Evolutionary conservation across 2,888 invertebrate species (phyloP).

Genomic region (Phyto melanocephala): DNA sequence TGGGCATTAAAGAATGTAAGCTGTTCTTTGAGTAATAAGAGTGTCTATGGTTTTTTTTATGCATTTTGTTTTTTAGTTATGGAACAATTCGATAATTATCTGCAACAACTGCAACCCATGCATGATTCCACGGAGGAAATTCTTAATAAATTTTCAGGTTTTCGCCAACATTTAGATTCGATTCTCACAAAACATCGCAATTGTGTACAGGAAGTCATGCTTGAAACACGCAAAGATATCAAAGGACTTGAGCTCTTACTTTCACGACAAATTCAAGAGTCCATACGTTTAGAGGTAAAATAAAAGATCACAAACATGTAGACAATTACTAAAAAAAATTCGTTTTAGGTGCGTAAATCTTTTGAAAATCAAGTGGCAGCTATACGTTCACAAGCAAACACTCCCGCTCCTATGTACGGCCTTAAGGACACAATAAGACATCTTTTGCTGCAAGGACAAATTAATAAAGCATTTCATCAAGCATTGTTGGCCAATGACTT

Average conservation of each 20-base stretch:
- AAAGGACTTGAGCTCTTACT: conserved; percentile 75
- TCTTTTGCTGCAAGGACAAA: conserved; percentile 85
- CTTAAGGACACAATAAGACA: conserved; percentile 85
- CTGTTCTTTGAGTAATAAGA: background rate
- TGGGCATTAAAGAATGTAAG: conserved; percentile 93
- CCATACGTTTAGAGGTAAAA: conserved; percentile 74
- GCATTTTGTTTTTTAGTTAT: conserved; percentile 76
- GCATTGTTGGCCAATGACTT: conserved; percentile 94
- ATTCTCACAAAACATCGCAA: conserved; percentile 73
- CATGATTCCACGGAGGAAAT: conserved; percentile 76
- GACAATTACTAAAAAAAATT: background rate
- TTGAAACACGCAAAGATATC: conserved; percentile 76
- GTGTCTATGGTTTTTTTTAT: background rate
- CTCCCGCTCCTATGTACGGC: conserved; percentile 84
- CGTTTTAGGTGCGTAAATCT: conserved; percentile 76
- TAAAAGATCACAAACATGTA: background rate
- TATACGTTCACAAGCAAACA: conserved; percentile 85
- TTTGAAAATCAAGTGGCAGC: conserved; percentile 83
- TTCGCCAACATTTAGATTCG: conserved; percentile 75
- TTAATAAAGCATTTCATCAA: conserved; percentile 93
- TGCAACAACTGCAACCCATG: conserved; percentile 79
- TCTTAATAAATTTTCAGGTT: conserved; percentile 72
- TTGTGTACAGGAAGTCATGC: conserved; percentile 74
- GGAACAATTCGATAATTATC: conserved; percentile 79
- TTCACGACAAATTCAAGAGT: conserved; percentile 75